Evolutionary conservation across 2,113 vertebrate species (phyloP), one percentile per base, ranked within the genome.

Genomic region (Nerophis lumbriciformis): DNA sequence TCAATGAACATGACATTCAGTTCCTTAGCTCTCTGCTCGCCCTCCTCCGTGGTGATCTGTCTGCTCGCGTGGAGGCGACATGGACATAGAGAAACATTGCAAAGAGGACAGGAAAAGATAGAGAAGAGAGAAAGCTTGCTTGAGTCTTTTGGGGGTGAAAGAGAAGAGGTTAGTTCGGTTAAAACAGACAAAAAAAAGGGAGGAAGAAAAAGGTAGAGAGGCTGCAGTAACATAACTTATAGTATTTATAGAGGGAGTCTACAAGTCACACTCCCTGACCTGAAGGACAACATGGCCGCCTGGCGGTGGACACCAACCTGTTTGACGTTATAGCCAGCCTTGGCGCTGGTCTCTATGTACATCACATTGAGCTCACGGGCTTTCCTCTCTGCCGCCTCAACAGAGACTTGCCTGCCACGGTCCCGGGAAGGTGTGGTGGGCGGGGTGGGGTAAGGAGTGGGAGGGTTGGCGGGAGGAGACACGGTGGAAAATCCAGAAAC

Each of bases 1-100:
- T 96, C 94, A 85, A 95, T 96, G 84, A 96, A 96, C 94, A 96
- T 95, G 91, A 96, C 94, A 84, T 93, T 95, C 87, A 96, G 92
- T 88, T 96, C 94, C 91, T 94, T 95, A 90, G 94, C 94, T 91
- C 93, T 93, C 88, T 96, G 94, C 77, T 96, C 94, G 42, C 94
- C 94, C 85, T 93, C 94, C 87, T 96, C 94, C 75, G 94, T 95
- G 88, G 93, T 94, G 88, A 96, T 95, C 91, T 96, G 94, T 91
- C 94, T 96, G 91, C 85, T 90, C 77, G 79, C 75, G 81, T 77
- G 69, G 58, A 79, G 80, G 83, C 77, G 89, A 64, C 76, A 73
- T 63, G 77, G 78, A 83, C 65, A 65, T 69, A 85, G 61, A 28
- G 28, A 28, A 28, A 28, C 28, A 28, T 28, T 28, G 28, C 28